Conservation (phyloP, 2,797 vertebrate genomes). For the Melanotaenia maccullochi region DNA sequence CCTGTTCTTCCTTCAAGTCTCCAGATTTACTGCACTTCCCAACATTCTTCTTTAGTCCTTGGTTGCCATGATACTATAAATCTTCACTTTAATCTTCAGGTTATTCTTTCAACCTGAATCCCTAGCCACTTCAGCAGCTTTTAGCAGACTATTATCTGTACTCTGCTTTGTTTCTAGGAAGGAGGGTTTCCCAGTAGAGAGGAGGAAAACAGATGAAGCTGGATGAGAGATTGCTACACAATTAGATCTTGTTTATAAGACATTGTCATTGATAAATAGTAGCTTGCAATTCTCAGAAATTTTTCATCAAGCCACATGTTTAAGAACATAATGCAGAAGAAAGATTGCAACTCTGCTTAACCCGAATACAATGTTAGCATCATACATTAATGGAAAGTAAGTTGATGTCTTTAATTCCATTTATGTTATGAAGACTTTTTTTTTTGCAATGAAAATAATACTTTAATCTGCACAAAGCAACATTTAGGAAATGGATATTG, state of each 20-base stretch:
- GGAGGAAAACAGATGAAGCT: constrained; percentile 14
- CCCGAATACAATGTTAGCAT: not conserved
- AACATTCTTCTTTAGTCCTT: constrained; percentile 21
- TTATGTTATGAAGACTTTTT: not conserved
- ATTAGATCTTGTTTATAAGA: constrained; percentile 29
- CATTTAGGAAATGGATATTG: too few species aligned
- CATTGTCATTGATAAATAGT: not conserved
- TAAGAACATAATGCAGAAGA: not conserved
- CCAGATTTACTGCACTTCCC: constrained; percentile 62
- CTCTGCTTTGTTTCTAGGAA: constrained; percentile 3
- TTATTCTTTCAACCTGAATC: constrained; percentile 11
- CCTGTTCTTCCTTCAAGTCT: constrained; percentile 56
- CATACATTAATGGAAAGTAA: not conserved
- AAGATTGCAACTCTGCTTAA: not conserved
- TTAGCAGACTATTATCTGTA: not conserved
- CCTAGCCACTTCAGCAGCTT: constrained; percentile 12
- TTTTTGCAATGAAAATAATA: too few species aligned
- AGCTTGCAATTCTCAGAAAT: not conserved
- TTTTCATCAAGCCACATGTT: constrained; percentile 8
- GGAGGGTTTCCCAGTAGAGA: constrained; percentile 5
- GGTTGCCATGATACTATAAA: constrained; percentile 24
- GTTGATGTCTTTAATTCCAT: not conserved
- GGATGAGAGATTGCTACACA: constrained; percentile 29
- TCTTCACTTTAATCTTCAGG: constrained; percentile 10
- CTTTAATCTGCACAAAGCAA: too few species aligned